Evolutionary conservation across 2,113 vertebrate species (phyloP), one percentile per base, ranked within the genome.

Genomic region (Pelodiscus sinensis): DNA sequence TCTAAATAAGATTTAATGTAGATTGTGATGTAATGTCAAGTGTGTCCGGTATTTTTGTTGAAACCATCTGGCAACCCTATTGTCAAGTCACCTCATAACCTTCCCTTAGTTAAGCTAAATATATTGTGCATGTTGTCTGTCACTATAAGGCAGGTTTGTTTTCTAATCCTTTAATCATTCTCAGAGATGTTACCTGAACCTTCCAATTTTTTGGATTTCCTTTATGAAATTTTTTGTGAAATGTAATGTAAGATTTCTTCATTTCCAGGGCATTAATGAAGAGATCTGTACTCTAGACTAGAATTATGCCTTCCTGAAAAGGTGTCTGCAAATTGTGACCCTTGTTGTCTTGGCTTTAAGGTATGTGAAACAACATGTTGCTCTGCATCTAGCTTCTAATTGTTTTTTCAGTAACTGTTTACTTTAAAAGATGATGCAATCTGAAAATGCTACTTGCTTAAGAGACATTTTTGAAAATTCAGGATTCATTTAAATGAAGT

Each of bases 121-220:
- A 71, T 8, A 71, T 21, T 18, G n/a, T 35, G 9, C n/a, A 71
- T 35, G n/a, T 35, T 71, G 65, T 71, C 16, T 58, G 9, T 35
- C 65, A 21, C 8, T 35, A n/a, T 71, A 71, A 71, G 65, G 65
- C 18, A 71, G n/a, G 18, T 71, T 71, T 35, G n/a, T 71, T 71
- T 35, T 71, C 31, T n/a, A 35, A 35, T 35, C 65, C n/a, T 71
- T 71, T 35, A 18, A 35, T 35, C n/a, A 71, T 71, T 71, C 65
- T 15, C 65, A 35, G n/a, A 4, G 18, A 18, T 35, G 9, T n/a
- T 35, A 35, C n/a, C 65, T 21, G 65, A 71, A 71, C 31, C 71
- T 78, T 90, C 83, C 84, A 85, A 93, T 94, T 79, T 94, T 75
- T 54, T 86, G 94, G 57, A 31, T 85, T 94, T 96, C 95, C 56